Percentiles rank a stretch among this genome's conserved stretches.
Conservation (phyloP, 2,797 vertebrate species). For the Sebastiscus tertius region DNA sequence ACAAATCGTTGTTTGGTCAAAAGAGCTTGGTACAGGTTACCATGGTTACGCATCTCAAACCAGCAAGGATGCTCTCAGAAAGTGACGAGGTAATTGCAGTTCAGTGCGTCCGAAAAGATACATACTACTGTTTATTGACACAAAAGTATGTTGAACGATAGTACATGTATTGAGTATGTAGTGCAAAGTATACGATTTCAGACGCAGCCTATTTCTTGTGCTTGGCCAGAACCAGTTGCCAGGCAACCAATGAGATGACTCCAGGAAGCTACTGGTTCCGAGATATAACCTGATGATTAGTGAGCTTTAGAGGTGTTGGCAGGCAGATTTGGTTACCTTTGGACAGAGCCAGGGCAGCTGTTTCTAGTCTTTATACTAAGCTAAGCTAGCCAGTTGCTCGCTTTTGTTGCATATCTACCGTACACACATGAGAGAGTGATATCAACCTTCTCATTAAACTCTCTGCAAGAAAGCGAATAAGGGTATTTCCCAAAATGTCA, state of each 20-base stretch:
- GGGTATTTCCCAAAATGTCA: neutral
- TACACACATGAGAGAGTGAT: too few relatives aligned
- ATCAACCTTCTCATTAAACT: neutral
- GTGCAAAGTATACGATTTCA: too few relatives aligned
- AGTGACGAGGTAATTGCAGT: too few relatives aligned
- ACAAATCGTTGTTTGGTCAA: too few relatives aligned
- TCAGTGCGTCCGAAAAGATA: too few relatives aligned
- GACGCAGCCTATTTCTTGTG: neutral
- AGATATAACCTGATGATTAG: neutral
- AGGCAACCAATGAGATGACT: neutral
- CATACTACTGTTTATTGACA: too few relatives aligned
- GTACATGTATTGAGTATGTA: too few relatives aligned
- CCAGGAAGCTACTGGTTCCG: neutral
- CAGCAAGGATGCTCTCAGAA: too few relatives aligned
- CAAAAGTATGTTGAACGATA: too few relatives aligned
- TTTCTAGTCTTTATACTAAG: neutral
- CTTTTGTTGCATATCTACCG: neutral
- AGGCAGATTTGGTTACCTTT: neutral
- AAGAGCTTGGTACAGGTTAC: too few relatives aligned
- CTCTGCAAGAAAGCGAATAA: neutral
- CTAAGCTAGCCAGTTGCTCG: neutral
- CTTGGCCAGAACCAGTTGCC: neutral
- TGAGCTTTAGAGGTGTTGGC: neutral
- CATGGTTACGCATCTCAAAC: too few relatives aligned
- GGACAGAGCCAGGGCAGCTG: neutral